Base-by-base conservation (phyloP, 2,113 vertebrate species). In the Climacteris rufus region DNA sequence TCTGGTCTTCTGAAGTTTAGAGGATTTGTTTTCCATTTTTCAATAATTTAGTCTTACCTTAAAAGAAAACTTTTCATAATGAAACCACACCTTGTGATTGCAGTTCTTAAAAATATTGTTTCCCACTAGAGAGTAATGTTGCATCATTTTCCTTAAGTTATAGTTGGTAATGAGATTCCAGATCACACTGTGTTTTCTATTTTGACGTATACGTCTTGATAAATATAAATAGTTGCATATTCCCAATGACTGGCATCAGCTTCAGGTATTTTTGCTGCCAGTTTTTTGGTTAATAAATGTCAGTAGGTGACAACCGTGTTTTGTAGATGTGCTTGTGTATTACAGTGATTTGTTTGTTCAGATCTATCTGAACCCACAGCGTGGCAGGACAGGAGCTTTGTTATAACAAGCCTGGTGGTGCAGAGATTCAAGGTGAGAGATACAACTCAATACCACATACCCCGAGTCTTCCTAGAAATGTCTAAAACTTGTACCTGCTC, bases 261-360 rank as follows among this genome's bases (percentile, higher is more conserved):
- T 69, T 89, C 5, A 9, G 53, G 27, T 53, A 39, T 71, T 93
- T 96, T 93, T 78, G 27, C 77, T 87, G 47, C 52, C 72, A 63
- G 18, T 28, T 64, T 94, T 95, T 91, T 87, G 35, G 60, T 93
- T 95, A 87, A 89, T 91, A 78, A 70, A 70, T 89, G 60, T 66
- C 74, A 47, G 7, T 54, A 89, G 18, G 42, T 87, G 64, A 81
- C 49, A 93, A 60, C 33, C n/a, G 54, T 60, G 21, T 87, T 89
- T 91, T 87, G 27, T 71, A 60, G 87, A n/a, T 79, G 16, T 2
- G 28, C 8, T 75, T 88, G 49, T 74, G 39, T 68, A 74, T 80
- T 84, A 47, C 21, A 60, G 28, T 64, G 56, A 78, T 84, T 84
- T 93, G 87, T 94, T 89, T 94, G 30, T 82, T 95, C 18, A 60